Base-by-base conservation (phyloP, 2,797 vertebrate genomes). In the Cossypha caffra region DNA sequence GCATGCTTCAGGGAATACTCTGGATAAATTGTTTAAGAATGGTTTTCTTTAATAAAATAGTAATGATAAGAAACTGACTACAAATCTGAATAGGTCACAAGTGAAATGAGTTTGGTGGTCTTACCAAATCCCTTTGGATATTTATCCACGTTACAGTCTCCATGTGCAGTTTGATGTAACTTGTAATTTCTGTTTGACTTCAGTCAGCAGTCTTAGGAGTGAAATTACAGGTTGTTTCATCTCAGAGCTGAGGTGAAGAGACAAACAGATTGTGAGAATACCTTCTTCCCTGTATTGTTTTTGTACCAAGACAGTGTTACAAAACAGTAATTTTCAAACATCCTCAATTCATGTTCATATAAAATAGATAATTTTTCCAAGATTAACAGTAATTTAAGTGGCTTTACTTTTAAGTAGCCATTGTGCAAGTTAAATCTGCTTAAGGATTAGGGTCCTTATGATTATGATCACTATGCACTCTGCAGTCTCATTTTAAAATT, bases 11-110 rank as follows among this genome's bases (percentile, higher is more conserved):
- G 90, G 85, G 90, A 88, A 84, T 71, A 58, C 73, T 78, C 54
- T 74, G 78, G 86, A 96, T 93, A 97, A 96, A 97, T 97, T 95
- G 94, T 95, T 97, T 97, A 97, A 97, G 92, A 97, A 96, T 91
- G 81, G 62, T 95, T 96, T 94, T 74, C 96, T 96, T 96, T 96
- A 95, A 97, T 97, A 96, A 97, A 97, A 97, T 92, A 96, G 73
- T 96, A 95, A 94, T 96, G 92, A 96, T 96, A 96, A 97, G 95
- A 95, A 89, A 93, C 83, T 92, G 75, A 74, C 92, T 93, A 95
- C 61, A 97, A 92, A 97, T 94, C 92, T 95, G 94, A 97, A 96
- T 94, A 94, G 96, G 93, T 97, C 96, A 96, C 88, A 90, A 96
- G 88, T 95, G 94, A 96, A 97, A 97, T 90, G 76, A 97, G 84